phyloP scores from a whole-genome alignment of 2,113 vertebrate genomes.

The Pteruthius melanotis region DNA sequence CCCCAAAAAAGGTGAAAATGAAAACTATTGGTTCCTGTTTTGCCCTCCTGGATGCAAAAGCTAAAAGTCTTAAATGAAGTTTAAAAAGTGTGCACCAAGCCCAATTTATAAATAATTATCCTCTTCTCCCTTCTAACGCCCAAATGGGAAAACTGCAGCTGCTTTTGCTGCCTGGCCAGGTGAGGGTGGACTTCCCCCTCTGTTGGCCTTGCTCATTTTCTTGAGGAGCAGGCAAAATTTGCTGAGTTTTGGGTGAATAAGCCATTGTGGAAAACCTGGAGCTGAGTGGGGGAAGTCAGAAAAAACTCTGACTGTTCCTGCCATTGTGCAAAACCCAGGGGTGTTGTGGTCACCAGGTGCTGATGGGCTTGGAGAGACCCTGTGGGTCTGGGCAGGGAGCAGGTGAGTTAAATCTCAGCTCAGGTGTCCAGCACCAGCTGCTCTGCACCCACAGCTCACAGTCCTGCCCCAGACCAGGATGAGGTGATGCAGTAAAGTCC shows the following conservation, averaged over 20 bases:
- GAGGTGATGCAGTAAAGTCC: not conserved
- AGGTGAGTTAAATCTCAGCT: not conserved
- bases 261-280: not conserved
- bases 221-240: not conserved
- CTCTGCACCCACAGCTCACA: not conserved
- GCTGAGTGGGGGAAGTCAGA: no score
- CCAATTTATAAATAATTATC: not conserved
- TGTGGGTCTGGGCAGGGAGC: not conserved
- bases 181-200: not conserved
- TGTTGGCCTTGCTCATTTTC: not conserved
- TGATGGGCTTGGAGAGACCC: not conserved
- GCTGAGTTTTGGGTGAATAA: not conserved
- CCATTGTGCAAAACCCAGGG: accelerated
- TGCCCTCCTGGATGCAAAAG: not conserved
- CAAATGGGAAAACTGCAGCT: not conserved
- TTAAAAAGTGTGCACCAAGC: accelerated
- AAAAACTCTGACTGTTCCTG: not conserved
- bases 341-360: accelerated
- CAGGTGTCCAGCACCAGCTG: no score
- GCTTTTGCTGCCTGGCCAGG: not conserved
- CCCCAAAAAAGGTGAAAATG: not conserved
- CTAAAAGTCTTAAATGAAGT: not conserved
- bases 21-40: not conserved
- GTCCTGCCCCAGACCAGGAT: not conserved
- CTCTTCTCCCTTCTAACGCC: not conserved